These are phyloP conservation scores for Nomada fucata DNA, from an alignment of 2,888 invertebrate genomes.

Conservation along the genomic window DNA sequence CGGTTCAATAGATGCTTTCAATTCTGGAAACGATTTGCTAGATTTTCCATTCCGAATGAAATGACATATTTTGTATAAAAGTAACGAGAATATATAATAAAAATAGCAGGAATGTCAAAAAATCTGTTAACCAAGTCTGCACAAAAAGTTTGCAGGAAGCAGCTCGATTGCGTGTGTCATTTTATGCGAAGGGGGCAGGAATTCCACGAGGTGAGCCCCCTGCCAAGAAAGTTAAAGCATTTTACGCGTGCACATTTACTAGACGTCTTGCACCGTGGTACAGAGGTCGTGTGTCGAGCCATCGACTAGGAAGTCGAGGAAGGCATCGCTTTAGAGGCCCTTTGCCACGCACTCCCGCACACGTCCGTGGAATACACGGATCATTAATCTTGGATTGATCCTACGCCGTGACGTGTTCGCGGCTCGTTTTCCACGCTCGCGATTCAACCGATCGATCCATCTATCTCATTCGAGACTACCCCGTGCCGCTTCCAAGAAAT, in stretches of 20 bases:
- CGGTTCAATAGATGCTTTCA: too few relatives aligned
- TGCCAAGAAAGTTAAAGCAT: slow-evolving; percentile 27
- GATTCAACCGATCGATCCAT: slow-evolving; percentile 46
- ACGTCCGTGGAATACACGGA: slow-evolving; percentile 64
- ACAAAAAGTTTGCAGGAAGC: neutral
- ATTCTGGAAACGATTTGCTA: too few relatives aligned
- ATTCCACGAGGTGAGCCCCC: slow-evolving; percentile 4
- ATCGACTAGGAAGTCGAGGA: slow-evolving; percentile 68
- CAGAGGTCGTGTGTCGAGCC: slow-evolving; percentile 56
- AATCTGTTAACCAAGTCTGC: neutral
- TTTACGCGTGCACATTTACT: slow-evolving; percentile 32
- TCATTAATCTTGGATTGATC: slow-evolving; percentile 74
- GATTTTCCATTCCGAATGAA: too few relatives aligned
- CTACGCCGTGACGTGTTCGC: slow-evolving; percentile 68
- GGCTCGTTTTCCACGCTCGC: slow-evolving; percentile 46
- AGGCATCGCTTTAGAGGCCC: slow-evolving; percentile 56
- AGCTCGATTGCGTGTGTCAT: neutral
- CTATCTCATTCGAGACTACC: slow-evolving; percentile 29
- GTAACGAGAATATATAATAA: too few relatives aligned
- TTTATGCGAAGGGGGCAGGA: neutral
- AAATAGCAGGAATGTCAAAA: too few relatives aligned
- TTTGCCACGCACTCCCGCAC: slow-evolving; percentile 58
- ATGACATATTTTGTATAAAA: too few relatives aligned
- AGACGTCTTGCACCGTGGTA: slow-evolving; percentile 34
- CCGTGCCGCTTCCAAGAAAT: slow-evolving; percentile 38